Evolutionary conservation across 1,140 invertebrate species (phyloP).

Genomic region (Heliconius melpomene): DNA sequence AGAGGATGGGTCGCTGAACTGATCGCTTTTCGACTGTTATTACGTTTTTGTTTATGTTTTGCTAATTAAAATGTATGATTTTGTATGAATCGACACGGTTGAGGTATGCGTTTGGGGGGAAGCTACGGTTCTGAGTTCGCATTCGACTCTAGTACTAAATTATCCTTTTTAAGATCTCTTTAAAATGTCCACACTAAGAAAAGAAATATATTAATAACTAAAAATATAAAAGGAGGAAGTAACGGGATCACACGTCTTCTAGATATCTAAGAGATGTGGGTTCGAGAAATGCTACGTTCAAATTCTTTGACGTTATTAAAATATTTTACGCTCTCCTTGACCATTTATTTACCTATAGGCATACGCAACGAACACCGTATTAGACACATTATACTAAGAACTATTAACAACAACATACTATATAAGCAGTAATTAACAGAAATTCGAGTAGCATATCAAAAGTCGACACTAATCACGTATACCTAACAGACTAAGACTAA

Average conservation of each 20-base stretch:
- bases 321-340: too few relatives aligned
- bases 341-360: too few relatives aligned
- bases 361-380: too few relatives aligned
- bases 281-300: too few relatives aligned
- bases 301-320: too few relatives aligned
- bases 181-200: too few relatives aligned
- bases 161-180: too few relatives aligned
- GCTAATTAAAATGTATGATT: not conserved
- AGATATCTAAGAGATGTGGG: too few relatives aligned
- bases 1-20: conserved; percentile 40
- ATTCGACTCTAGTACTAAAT: not conserved
- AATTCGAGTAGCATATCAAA: not conserved
- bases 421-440: not conserved
- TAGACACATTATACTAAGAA: not conserved
- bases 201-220: too few relatives aligned
- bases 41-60: conserved; percentile 22
- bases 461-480: not conserved
- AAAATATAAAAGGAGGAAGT: too few relatives aligned
- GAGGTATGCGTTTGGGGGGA: not conserved
- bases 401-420: not conserved
- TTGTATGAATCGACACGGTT: not conserved
- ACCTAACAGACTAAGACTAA: not conserved
- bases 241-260: too few relatives aligned
- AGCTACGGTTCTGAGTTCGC: not conserved
- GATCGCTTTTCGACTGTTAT: conserved; percentile 35